Evolutionary conservation across 2,888 invertebrate genomes (phyloP), one percentile per base, ranked within the genome.

Genomic region (Leucoma salicis): DNA sequence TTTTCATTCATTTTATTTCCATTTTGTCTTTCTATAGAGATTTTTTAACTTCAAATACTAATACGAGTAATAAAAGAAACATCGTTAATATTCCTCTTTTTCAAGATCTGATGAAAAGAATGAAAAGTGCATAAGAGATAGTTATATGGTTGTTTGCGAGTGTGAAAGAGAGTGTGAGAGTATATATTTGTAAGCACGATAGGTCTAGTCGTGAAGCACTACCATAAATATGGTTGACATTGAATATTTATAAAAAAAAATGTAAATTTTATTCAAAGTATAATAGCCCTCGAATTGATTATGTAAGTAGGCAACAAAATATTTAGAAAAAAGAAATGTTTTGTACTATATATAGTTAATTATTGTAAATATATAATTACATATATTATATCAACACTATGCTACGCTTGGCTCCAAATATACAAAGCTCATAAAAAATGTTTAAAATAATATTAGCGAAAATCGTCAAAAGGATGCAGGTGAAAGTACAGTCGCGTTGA

Each of bases 261-360:
- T 59, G 54, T 57, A 56, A 49, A 59, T 56, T 53, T 57, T 60
- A 11, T 57, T 56, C 42, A 59, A 49, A 50, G 10, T 57, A 63
- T 60, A n/a, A n/a, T n/a, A 62, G 49, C 57, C 54, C 63, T 63
- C 49, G 64, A 75, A 71, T 70, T 74, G 66, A 74, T 68, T 62
- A 61, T 65, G 49, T 78, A 77, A 76, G 75, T 80, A 80, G 80
- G 50, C 68, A 77, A 69, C 69, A 68, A 80, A 78, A 78, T 75
- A 73, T 78, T 70, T 75, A 76, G 72, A 29, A 29, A 29, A 62
- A 67, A 63, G 42, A 66, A 74, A 78, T 82, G 76, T 84, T 85
- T 85, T 84, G 79, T 85, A 84, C 70, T 69, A 77, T 73, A 73
- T 60, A 66, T 50, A 54, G 57, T 52, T 61, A 65, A 53, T 63